Conservation (phyloP, 2,888 invertebrate genomes). For the Volucella inflata region DNA sequence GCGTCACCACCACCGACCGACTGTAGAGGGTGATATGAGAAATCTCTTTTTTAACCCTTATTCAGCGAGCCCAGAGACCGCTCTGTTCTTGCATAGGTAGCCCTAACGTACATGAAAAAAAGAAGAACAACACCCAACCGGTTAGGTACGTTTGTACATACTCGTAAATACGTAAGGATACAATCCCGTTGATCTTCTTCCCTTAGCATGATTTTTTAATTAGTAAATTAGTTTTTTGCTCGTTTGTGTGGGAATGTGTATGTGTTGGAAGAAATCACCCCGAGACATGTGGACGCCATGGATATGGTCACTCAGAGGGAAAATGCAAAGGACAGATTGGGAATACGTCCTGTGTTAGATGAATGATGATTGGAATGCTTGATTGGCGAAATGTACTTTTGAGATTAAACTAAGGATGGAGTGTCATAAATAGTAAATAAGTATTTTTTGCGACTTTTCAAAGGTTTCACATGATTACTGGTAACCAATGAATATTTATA, state of each 20-base stretch:
- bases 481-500: too few relatives aligned
- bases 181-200: slow-evolving; percentile 71
- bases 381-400: slow-evolving; percentile 57
- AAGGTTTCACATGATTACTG: not conserved
- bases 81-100: slow-evolving; percentile 5
- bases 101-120: slow-evolving; percentile 6
- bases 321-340: slow-evolving; percentile 50
- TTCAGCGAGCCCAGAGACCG: slow-evolving; percentile 62
- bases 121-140: slow-evolving; percentile 29
- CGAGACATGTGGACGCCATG: slow-evolving; percentile 43
- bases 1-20: slow-evolving; percentile 58
- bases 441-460: not conserved
- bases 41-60: slow-evolving; percentile 68
- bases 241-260: slow-evolving; percentile 42
- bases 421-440: slow-evolving; percentile 68
- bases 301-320: slow-evolving; percentile 37
- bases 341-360: slow-evolving; percentile 59
- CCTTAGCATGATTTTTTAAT: slow-evolving; percentile 82
- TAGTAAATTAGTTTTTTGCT: slow-evolving; percentile 82
- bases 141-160: slow-evolving; percentile 37
- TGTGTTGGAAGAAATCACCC: slow-evolving; percentile 27
- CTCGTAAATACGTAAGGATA: not conserved
- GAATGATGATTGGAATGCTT: slow-evolving; percentile 69
- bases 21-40: slow-evolving; percentile 52
- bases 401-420: slow-evolving; percentile 35